Percentiles rank a stretch among this genome's conserved stretches.
phyloP scores from a whole-genome alignment of 2,888 invertebrate species.

The Lepidonotus clava region DNA sequence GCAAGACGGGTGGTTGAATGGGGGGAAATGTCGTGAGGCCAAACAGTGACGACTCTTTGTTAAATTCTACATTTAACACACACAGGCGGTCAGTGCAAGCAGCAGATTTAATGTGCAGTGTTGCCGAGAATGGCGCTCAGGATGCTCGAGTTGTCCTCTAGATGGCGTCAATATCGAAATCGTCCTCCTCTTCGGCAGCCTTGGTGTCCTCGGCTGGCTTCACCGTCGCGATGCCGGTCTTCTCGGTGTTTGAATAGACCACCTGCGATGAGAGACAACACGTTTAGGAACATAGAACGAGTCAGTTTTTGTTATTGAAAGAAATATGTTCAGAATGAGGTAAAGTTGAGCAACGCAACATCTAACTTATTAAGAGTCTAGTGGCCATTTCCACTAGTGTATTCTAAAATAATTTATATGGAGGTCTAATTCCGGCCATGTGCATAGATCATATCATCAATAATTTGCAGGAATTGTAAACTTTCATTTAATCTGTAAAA shows the following conservation, averaged over 20 bases:
- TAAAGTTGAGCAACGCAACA: too few relatives aligned
- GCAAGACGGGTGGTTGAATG: constrained; percentile 18
- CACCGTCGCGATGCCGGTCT: constrained; percentile 71
- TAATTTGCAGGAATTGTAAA: too few relatives aligned
- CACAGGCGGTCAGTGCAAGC: constrained; percentile 45
- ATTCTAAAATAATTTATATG: too few relatives aligned
- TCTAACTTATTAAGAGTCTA: too few relatives aligned
- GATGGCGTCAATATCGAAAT: constrained; percentile 78
- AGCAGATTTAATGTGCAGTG: constrained; percentile 47
- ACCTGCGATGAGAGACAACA: constrained; percentile 67
- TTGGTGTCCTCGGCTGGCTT: constrained; percentile 52
- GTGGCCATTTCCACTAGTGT: too few relatives aligned
- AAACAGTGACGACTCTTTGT: background rate
- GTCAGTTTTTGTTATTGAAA: background rate
- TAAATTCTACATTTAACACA: background rate
- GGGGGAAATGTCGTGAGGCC: background rate
- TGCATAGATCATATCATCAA: too few relatives aligned
- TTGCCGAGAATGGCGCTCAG: constrained; percentile 31
- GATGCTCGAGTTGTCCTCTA: constrained; percentile 61
- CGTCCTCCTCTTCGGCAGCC: constrained; percentile 89
- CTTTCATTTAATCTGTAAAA: too few relatives aligned
- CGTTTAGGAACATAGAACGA: background rate
- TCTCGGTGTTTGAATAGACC: constrained; percentile 73
- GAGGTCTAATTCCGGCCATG: too few relatives aligned
- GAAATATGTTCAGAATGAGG: too few relatives aligned